Evolutionary conservation across 2,888 invertebrate species (phyloP), one percentile per base, ranked within the genome.

Genomic region (Parelbella ahira): DNA sequence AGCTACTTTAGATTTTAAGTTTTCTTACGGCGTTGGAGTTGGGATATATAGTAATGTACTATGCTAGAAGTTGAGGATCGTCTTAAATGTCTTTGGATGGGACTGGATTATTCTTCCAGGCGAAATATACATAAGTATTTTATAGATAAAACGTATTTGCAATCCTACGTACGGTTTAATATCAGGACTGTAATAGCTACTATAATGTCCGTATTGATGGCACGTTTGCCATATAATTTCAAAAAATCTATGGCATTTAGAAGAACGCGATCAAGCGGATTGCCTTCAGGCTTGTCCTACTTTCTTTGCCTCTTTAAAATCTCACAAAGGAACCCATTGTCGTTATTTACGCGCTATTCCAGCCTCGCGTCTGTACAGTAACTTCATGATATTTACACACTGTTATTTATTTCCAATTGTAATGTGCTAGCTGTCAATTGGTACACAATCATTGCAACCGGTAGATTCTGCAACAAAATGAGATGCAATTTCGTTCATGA

Each of bases 401-500:
- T 50, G 50, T 53, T 52, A 58, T 54, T 55, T 58, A 49, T 47
- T 45, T 47, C 49, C 49, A 51, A 54, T 56, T 49, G 44, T 48
- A 58, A 53, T 51, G 53, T 55, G 51, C 52, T 53, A 54, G 55
- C 61, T 56, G 70, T 71, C 68, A 71, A 73, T 79, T 65, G 67
- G 74, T 73, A 66, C 67, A 74, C 72, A 80, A 77, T 75, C 74
- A 68, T 57, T 54, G 67, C 68, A 68, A 64, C 69, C 60, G 69
- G 64, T 72, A 61, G 65, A 67, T 68, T 66, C 68, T 56, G 65
- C 63, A 60, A 63, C 62, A 61, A 74, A 81, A 81, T 79, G 72
- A 77, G 74, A 60, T 70, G 73, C 74, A 82, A 84, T 83, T 82
- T 81, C 55, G 68, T 68, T 69, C 74, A 76, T 73, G 78, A 70